phyloP scores from a whole-genome alignment of 53 echinoderm and acorn worm genomes.

The Actinopyga echinites region DNA sequence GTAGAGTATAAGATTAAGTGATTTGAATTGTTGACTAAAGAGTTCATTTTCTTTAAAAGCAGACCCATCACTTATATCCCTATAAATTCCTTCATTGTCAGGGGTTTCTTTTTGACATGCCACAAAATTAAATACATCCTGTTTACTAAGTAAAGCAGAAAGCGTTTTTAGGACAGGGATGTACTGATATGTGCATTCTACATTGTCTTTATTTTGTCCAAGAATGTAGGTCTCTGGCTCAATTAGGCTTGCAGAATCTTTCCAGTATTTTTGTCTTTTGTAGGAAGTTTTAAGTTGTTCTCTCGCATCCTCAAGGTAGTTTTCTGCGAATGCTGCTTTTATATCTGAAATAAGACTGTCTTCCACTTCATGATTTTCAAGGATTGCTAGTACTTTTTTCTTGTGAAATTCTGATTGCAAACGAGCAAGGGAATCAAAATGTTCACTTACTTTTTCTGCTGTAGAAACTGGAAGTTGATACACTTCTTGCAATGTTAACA shows the following conservation, averaged over 20 bases:
- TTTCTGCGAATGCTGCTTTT: background rate
- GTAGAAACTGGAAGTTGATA: background rate
- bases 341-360: background rate
- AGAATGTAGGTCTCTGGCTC: background rate
- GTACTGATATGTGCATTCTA: background rate
- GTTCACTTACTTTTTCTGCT: background rate
- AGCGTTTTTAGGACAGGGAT: background rate
- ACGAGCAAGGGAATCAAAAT: background rate
- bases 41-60: background rate
- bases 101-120: background rate
- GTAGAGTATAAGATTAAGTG: slow-evolving; percentile 37
- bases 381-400: background rate
- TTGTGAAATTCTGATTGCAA: background rate
- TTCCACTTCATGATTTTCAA: background rate
- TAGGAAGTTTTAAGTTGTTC: background rate
- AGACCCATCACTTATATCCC: background rate
- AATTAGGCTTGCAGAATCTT: background rate
- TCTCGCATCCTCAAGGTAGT: background rate
- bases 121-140: background rate
- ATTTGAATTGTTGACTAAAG: background rate
- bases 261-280: background rate
- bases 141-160: background rate
- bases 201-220: background rate
- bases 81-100: background rate
- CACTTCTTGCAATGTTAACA: background rate